Base-by-base conservation (phyloP, 30 jellyfish, hydroid and myxozoan genomes). In the Pelagia noctiluca region DNA sequence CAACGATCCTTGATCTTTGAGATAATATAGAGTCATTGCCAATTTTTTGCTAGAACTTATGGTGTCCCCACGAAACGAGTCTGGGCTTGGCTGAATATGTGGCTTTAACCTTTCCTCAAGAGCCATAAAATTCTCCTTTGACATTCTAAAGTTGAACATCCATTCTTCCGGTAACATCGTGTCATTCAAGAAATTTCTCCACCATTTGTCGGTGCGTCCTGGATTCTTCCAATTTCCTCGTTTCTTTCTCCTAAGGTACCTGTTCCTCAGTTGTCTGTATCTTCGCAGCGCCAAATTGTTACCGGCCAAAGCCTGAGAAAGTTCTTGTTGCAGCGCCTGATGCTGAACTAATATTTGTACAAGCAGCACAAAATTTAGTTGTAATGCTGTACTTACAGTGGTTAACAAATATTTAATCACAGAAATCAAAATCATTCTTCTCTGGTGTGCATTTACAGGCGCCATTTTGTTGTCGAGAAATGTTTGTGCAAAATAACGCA, bases 1-100 rank as follows among this genome's bases (percentile, higher is more conserved):
- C 63, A 11, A 16, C 10, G 78, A 65, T n/a, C 78, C 78, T 65
- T 65, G 78, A 31, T 65, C 78, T 22, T 65, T 65, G 19, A 65
- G 57, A 65, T 22, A 65, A 24, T 65, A 65, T 63, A 65, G 57
- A 24, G 78, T 31, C 10, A 28, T 21, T 2, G 78, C 78, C 29
- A 65, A 63, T 34, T 65, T 28, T 11, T 65, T 65, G 22, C 29
- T 16, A 42, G 16, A 7, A 16, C 57, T 42, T 42, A 42, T 5
- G 8, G 57, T 16, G 16, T 42, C 12, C 8, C 12, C 12, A 5
- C 57, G 57, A 42, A 42, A 42, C 8, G 8, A 5, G 8, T 8
- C 8, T 42, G 57, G 57, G 8, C 16, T 16, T 42, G 57, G 8
- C 16, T 42, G 57, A 5, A 42, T 8, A 42, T 8, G 16, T 42